These are phyloP conservation scores for Camponotus vicinus DNA, from an alignment of 1,140 invertebrate species.

Conservation along the genomic window DNA sequence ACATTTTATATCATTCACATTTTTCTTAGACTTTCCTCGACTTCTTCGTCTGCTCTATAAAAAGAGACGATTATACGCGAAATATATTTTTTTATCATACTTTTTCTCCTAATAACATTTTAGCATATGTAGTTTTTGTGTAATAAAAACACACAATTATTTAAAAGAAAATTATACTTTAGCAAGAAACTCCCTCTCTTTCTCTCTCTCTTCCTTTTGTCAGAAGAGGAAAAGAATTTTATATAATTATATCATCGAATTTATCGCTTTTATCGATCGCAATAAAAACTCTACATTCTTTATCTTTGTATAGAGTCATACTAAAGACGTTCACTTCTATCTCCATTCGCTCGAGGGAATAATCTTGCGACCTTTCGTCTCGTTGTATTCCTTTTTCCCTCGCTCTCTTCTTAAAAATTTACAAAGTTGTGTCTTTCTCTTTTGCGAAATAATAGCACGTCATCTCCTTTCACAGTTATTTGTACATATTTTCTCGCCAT, in stretches of 20 bases:
- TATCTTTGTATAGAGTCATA: constrained; percentile 1
- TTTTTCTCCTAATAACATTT: too few relatives aligned
- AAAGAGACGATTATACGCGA: too few relatives aligned
- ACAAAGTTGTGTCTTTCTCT: constrained; percentile 62
- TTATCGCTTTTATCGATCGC: constrained; percentile 60
- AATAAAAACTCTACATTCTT: constrained; percentile 16
- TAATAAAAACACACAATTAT: too few relatives aligned
- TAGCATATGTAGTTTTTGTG: too few relatives aligned
- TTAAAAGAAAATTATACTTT: too few relatives aligned
- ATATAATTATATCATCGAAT: constrained; percentile 19
- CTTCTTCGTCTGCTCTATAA: too few relatives aligned
- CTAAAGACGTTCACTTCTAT: constrained; percentile 70
- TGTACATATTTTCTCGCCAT: constrained; percentile 27
- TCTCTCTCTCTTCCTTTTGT: background rate
- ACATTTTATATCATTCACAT: too few relatives aligned
- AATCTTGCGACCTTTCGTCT: constrained; percentile 66
- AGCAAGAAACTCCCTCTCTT: too few relatives aligned
- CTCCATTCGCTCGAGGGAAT: constrained; percentile 45
- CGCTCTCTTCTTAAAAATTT: constrained; percentile 63
- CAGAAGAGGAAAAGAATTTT: background rate
- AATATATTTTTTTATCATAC: too few relatives aligned
- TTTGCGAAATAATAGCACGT: constrained; percentile 66
- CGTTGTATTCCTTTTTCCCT: constrained; percentile 58
- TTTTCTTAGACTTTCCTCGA: too few relatives aligned
- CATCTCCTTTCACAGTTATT: background rate